phyloP scores from a whole-genome alignment of 2,888 invertebrate species.

The Cephalotes varians region DNA sequence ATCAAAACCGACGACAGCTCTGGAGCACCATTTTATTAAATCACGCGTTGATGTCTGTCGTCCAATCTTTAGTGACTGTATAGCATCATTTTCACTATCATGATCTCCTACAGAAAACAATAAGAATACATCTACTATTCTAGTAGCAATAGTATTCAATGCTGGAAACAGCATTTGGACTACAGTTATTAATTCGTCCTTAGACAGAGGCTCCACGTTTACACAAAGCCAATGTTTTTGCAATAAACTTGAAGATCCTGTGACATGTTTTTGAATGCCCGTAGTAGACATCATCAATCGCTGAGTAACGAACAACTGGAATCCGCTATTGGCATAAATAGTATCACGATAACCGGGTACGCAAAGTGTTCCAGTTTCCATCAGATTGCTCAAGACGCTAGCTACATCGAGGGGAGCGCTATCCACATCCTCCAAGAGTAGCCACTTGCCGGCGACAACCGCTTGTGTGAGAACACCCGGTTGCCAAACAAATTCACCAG shows the following conservation, averaged over 20 bases:
- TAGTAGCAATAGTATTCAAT: slow-evolving; percentile 90
- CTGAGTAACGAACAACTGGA: slow-evolving; percentile 97
- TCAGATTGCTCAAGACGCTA: slow-evolving; percentile 93
- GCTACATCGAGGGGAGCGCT: slow-evolving; percentile 97
- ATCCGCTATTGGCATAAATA: slow-evolving; percentile 93
- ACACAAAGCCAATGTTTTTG: slow-evolving; percentile 94
- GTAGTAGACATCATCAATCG: slow-evolving; percentile 81
- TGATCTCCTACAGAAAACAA: slow-evolving; percentile 92
- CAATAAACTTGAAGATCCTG: slow-evolving; percentile 89
- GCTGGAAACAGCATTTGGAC: slow-evolving; percentile 90
- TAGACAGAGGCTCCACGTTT: slow-evolving; percentile 92
- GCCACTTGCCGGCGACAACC: slow-evolving; percentile 94
- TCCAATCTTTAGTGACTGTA: slow-evolving; percentile 85
- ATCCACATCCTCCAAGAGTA: slow-evolving; percentile 98
- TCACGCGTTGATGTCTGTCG: slow-evolving; percentile 94
- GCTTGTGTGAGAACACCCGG: slow-evolving; percentile 97
- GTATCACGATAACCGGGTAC: slow-evolving; percentile 96
- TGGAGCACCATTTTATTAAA: slow-evolving; percentile 95
- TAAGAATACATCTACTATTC: slow-evolving; percentile 94
- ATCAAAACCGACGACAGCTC: slow-evolving; percentile 92
- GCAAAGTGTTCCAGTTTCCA: slow-evolving; percentile 93
- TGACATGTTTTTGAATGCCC: slow-evolving; percentile 86
- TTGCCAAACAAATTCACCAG: slow-evolving; percentile 99
- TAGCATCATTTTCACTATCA: slow-evolving; percentile 84
- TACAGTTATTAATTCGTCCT: slow-evolving; percentile 91